Evolutionary conservation across 2,113 vertebrate species (phyloP).

Genomic region (Crotalus horridus): DNA sequence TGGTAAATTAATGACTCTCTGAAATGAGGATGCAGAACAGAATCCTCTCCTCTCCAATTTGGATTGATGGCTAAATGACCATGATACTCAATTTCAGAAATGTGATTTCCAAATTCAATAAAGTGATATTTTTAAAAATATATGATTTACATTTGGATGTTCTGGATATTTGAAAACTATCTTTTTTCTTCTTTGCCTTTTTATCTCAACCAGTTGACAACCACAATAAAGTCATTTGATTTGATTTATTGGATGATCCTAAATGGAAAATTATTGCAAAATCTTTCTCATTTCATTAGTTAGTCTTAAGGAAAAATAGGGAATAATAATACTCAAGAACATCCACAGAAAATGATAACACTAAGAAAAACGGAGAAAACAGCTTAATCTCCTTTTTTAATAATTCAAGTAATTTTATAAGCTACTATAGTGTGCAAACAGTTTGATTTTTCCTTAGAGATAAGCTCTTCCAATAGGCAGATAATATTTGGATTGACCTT

Average conservation of each 20-base stretch:
- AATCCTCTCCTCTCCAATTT: not conserved
- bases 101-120: not conserved
- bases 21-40: not conserved
- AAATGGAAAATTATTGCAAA: not conserved
- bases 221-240: not conserved
- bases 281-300: not conserved
- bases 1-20: not conserved
- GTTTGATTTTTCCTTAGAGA: not conserved
- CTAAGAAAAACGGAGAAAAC: not conserved
- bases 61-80: not conserved
- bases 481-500: not conserved
- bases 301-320: not conserved
- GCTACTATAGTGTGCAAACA: not conserved
- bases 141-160: not conserved
- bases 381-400: not conserved
- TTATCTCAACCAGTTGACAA: not conserved
- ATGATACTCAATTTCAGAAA: not conserved
- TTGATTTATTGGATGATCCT: not conserved
- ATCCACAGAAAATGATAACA: not conserved
- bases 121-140: not conserved
- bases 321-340: not conserved
- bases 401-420: not conserved
- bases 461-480: not conserved
- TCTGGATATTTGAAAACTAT: not conserved
- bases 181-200: not conserved